Percentiles rank a stretch among this genome's conserved stretches.
Evolutionary conservation across 2,797 vertebrate species (phyloP).

Genomic region (Apogon talboti): DNA sequence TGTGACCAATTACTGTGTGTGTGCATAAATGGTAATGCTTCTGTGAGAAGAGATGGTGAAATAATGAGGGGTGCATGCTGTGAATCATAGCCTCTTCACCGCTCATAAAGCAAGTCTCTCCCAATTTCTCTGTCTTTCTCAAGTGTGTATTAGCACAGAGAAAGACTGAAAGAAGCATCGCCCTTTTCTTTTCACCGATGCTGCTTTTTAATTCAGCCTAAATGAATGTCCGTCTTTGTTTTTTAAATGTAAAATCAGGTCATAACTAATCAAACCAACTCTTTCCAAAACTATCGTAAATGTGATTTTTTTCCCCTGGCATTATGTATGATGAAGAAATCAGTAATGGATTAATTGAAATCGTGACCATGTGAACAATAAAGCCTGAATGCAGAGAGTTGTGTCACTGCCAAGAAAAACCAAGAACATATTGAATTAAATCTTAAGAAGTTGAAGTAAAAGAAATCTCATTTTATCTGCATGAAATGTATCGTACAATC

Average conservation of each 20-base stretch:
- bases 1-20: constrained; percentile 65
- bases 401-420: constrained; percentile 18
- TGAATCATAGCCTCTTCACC: constrained; percentile 68
- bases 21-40: constrained; percentile 68
- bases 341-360: constrained; percentile 55
- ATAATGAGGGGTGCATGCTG: constrained; percentile 62
- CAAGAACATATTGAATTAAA: constrained; percentile 1
- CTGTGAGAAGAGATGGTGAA: constrained; percentile 55
- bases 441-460: constrained; percentile 5
- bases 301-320: not conserved
- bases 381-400: constrained; percentile 21
- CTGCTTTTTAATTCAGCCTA: constrained; percentile 35
- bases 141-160: constrained; percentile 44
- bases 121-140: constrained; percentile 41
- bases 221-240: constrained; percentile 62
- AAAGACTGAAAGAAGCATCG: constrained; percentile 47
- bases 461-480: not conserved
- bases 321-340: constrained; percentile 36
- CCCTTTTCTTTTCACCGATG: constrained; percentile 38
- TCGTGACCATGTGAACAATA: constrained; percentile 10
- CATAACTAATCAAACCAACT: constrained; percentile 51
- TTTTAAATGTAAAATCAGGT: constrained; percentile 43
- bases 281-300: constrained; percentile 33
- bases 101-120: constrained; percentile 56
- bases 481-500: not conserved